Evolutionary conservation across 1,140 invertebrate species (phyloP), one percentile per base, ranked within the genome.

Genomic region (Drosophila malerkotliana): DNA sequence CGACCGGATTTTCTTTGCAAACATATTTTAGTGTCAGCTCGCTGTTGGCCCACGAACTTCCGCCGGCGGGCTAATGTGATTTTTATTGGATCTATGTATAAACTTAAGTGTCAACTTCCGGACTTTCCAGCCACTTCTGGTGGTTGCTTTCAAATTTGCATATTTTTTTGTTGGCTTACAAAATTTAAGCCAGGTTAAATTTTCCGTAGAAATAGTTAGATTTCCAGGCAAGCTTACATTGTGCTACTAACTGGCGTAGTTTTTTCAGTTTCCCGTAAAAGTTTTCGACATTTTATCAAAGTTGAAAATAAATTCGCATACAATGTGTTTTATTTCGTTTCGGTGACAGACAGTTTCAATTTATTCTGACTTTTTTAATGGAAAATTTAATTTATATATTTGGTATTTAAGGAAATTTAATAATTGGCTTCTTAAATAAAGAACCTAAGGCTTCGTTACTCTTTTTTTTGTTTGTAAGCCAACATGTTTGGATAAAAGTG

Each of bases 51-150:
- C 58, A 64, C 79, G 62, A 79, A 54, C 76, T 79, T 84, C 77
- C 72, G 60, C 81, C 73, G 77, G 60, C 30, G 61, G 81, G 60
- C 77, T 84, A 84, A 84, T 84, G 81, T 77, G 81, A 77, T 79
- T 84, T 84, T 84, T 84, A 84, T 84, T 84, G 81, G 81, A 80
- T 80, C 80, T 85, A 44, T 44, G 34, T 37, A 80, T 74, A 84
- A 80, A 77, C 77, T 85, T 73, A 71, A 84, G 81, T 74, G 77
- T 74, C 68, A 85, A 79, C 80, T 84, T 79, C 63, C 80, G 68
- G 37, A 56, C 63, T 71, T 57, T 41, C 62, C 21, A 57, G 28
- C 26, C 15, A 47, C 41, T 44, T 18, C 8, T 8, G 45, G 56
- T 39, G 12, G 44, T 21, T n/a, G 18, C 24, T 58, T 57, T 12